A percentile compares a stretch with the other conserved stretches of the same genome.
These are phyloP conservation scores for Natrix natrix DNA, from an alignment of 2,797 vertebrate species.

Conservation along the genomic window DNA sequence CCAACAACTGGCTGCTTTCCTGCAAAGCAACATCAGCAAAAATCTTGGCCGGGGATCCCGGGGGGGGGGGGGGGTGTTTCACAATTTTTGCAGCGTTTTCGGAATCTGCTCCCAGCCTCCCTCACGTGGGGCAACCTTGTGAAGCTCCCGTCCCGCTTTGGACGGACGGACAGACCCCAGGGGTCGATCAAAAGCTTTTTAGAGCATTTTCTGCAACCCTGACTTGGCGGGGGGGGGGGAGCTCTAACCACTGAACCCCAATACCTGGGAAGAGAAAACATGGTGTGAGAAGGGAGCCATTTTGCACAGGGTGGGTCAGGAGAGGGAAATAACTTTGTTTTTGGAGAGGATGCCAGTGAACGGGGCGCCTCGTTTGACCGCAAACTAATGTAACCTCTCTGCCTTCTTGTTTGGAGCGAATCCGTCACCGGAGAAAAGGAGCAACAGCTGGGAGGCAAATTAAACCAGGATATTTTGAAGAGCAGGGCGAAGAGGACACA, in stretches of 20 bases:
- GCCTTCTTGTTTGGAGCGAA: neutral
- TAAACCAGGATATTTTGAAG: neutral
- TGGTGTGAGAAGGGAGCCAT: fast-evolving
- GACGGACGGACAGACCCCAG: fast-evolving
- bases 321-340: neutral
- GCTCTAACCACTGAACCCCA: neutral
- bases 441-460: constrained; percentile 4
- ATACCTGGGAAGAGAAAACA: too few species aligned
- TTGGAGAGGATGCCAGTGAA: neutral
- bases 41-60: neutral
- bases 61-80: too few species aligned
- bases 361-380: neutral
- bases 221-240: neutral
- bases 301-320: neutral
- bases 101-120: neutral
- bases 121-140: neutral
- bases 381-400: constrained; percentile 1
- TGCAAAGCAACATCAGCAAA: neutral
- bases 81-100: neutral
- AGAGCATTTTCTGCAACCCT: neutral
- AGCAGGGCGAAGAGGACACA: neutral
- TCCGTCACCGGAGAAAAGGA: neutral
- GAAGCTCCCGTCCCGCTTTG: neutral
- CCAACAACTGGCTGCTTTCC: neutral
- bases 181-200: neutral